A percentile compares a stretch with the other conserved stretches of the same genome.
Evolutionary conservation across 2,888 invertebrate genomes (phyloP).

Genomic region (Serrognathus titanus): DNA sequence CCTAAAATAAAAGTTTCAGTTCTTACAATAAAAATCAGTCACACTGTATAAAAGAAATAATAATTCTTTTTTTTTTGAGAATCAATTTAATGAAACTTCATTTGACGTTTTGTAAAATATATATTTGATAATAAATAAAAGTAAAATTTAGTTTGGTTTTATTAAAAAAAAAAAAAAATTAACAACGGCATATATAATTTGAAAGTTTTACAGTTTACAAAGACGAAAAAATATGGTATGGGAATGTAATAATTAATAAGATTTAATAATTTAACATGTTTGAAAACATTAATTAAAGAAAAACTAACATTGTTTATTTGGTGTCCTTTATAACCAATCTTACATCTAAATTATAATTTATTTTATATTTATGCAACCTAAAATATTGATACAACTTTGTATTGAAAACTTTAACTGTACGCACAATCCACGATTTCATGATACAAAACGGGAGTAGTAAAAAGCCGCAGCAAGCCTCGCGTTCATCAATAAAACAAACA

Average conservation of each 20-base stretch:
- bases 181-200: slow-evolving; percentile 13
- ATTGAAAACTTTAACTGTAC: slow-evolving; percentile 1
- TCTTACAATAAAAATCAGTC: too few species aligned
- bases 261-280: slow-evolving; percentile 5
- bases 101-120: too few species aligned
- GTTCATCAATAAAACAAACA: neutral
- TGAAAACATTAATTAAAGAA: slow-evolving; percentile 12
- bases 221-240: slow-evolving; percentile 8
- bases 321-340: slow-evolving; percentile 16
- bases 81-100: too few species aligned
- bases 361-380: slow-evolving; percentile 14
- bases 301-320: slow-evolving; percentile 19
- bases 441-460: slow-evolving; percentile 6
- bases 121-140: too few species aligned
- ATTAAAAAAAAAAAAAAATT: slow-evolving; percentile 9
- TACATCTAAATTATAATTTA: slow-evolving; percentile 20
- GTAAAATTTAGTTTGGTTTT: slow-evolving; percentile 3
- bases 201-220: slow-evolving; percentile 6
- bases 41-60: too few species aligned
- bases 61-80: too few species aligned
- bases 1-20: too few species aligned
- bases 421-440: slow-evolving; percentile 9
- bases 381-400: slow-evolving; percentile 15
- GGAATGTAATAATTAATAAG: slow-evolving; percentile 1
- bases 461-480: slow-evolving; percentile 8